phyloP scores from a whole-genome alignment of 2,113 vertebrate species.

The Sinosuthora webbiana region DNA sequence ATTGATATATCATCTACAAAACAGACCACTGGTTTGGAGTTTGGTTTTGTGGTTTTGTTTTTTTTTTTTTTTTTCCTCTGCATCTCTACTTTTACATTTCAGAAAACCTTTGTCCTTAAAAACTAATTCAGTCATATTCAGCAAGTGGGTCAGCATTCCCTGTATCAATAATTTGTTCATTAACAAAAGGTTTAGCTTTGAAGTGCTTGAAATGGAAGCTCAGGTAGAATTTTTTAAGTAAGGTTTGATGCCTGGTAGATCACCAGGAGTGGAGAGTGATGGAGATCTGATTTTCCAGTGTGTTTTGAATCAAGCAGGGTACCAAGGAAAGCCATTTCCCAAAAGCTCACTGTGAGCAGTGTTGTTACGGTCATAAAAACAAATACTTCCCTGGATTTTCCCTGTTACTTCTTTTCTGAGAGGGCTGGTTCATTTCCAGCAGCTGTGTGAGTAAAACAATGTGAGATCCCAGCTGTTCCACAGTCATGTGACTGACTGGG shows the following conservation, averaged over 20 bases:
- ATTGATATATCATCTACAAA: not conserved
- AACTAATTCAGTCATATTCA: not conserved
- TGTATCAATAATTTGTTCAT: not conserved
- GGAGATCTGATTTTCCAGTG: not conserved
- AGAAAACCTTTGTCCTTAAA: not conserved
- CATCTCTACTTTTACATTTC: not conserved
- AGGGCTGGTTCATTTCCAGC: not conserved
- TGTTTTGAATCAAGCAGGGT: not conserved
- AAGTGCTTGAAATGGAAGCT: not conserved
- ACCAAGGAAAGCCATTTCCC: not conserved
- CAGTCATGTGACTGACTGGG: not conserved
- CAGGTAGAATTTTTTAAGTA: not conserved
- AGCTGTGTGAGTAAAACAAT: accelerated
- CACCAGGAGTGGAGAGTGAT: not conserved
- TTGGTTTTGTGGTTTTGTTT: no score
- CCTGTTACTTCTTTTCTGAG: not conserved
- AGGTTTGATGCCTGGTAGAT: not conserved
- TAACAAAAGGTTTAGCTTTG: not conserved
- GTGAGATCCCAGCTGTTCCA: not conserved
- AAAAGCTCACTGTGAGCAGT: accelerated
- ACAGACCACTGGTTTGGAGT: not conserved
- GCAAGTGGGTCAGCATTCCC: not conserved
- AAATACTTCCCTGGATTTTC: not conserved
- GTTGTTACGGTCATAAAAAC: not conserved
- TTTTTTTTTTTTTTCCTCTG: not conserved